These are phyloP conservation scores for Neomonachus schauinslandi DNA, from an alignment of 2,113 vertebrate genomes.

Conservation along the genomic window DNA sequence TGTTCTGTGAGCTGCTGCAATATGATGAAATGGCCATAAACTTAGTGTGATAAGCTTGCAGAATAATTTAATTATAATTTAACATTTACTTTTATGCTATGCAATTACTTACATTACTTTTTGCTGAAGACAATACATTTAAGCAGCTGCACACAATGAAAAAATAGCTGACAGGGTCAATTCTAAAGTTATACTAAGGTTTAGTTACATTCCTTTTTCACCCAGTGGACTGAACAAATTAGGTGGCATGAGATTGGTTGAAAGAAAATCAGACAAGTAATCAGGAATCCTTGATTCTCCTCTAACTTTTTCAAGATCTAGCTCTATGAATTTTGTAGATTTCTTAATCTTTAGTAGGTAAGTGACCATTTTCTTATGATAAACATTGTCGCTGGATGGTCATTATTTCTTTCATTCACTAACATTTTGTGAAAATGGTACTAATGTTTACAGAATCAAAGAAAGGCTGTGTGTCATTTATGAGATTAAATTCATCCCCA, in stretches of 20 bases:
- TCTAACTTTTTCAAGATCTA: not conserved
- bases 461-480: not conserved
- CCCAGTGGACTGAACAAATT: constrained; percentile 67
- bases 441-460: not conserved
- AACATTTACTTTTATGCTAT: constrained; percentile 80
- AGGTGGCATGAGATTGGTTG: not conserved
- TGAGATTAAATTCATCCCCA: not conserved
- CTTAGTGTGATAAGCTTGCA: constrained; percentile 73
- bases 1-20: constrained; percentile 53
- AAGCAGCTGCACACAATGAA: constrained; percentile 69
- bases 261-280: constrained; percentile 32
- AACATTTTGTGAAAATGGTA: not conserved
- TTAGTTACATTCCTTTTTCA: constrained; percentile 75
- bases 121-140: constrained; percentile 74
- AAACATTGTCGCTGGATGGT: not conserved
- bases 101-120: constrained; percentile 80
- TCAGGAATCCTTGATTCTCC: not conserved
- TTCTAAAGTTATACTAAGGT: constrained; percentile 75
- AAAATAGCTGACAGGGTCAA: constrained; percentile 81
- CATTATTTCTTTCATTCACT: not conserved
- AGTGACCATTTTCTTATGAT: not conserved
- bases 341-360: not conserved
- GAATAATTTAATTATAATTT: constrained; percentile 83
- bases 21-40: constrained; percentile 73
- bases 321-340: not conserved